Evolutionary conservation across 1,140 invertebrate genomes (phyloP).

Genomic region (Drosophila nasuta): DNA sequence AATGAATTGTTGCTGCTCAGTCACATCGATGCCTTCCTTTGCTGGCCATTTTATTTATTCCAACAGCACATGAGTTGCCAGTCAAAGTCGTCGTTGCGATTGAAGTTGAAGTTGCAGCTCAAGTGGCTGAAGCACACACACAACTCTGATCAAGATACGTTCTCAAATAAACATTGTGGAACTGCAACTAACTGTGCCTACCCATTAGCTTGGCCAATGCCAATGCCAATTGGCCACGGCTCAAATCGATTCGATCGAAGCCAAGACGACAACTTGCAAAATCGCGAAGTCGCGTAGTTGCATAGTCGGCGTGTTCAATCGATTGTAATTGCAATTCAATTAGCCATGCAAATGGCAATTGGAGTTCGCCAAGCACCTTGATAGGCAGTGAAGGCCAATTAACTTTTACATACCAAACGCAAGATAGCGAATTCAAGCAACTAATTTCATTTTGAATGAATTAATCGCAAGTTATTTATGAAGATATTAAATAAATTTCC

Average conservation of each 20-base stretch:
- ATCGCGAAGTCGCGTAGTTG: background rate
- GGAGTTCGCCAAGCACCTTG: background rate
- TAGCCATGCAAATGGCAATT: slow-evolving; percentile 40
- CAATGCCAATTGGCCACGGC: slow-evolving; percentile 50
- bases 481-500: background rate
- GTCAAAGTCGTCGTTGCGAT: slow-evolving; percentile 6
- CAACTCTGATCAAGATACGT: slow-evolving; percentile 48
- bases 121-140: slow-evolving; percentile 30
- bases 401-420: background rate
- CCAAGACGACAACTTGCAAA: background rate
- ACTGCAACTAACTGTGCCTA: background rate
- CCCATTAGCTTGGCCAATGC: slow-evolving; percentile 12
- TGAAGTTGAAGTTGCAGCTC: slow-evolving; percentile 5
- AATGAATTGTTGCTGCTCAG: slow-evolving; percentile 50
- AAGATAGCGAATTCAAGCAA: background rate
- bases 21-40: slow-evolving; percentile 18
- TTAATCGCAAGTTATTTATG: background rate
- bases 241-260: slow-evolving; percentile 25
- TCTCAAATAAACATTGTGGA: slow-evolving; percentile 67
- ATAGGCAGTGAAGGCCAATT: background rate
- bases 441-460: background rate
- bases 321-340: slow-evolving; percentile 40
- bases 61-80: slow-evolving; percentile 21
- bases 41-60: slow-evolving; percentile 67
- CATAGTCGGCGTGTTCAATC: slow-evolving; percentile 40